Base-by-base conservation (phyloP, 2,888 invertebrate genomes). In the Aleiodes testaceus region DNA sequence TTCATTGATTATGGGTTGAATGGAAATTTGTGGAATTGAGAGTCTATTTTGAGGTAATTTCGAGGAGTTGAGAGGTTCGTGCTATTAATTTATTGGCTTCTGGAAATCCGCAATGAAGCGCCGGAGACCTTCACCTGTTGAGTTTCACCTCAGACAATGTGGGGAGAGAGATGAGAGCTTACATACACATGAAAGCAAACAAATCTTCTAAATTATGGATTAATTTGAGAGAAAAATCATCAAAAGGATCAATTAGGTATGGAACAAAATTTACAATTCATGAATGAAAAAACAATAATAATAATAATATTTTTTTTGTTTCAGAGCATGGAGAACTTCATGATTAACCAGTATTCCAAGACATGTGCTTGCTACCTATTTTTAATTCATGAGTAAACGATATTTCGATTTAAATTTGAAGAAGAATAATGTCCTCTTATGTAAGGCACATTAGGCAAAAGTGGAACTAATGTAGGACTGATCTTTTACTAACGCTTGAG, bases 401-500 rank as follows among this genome's bases (percentile, higher is more conserved):
- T 36, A 36, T 9, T 36, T 61, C 16, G 49, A 66, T 18, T 68
- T 18, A 11, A 59, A 61, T 6, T 6, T 1, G 36, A 30, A 26
- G 44, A 36, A 14, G 36, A 44, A 66, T 20, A 61, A 59, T 59
- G 20, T 59, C 44, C 11, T 68, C 22, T 42, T 18, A 36, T 30
- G 61, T 20, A 59, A 59, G 9, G 20, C 11, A n/a, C 30, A 30
- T 36, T 6, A 18, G 16, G 36, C 26, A 16, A 47, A 66, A 49
- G 7, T 63, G 42, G 59, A 50, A 72, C 61, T 44, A 36, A 70
- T 69, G 66, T 14, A 69, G 64, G 69, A 67, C 59, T 74, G 72
- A 72, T 77, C 75, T 75, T 73, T 67, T 63, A 72, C 70, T 72
- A 65, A 52, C 70, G 70, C 72, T 75, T 77, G 47, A 68, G 76